Evolutionary conservation across 2,797 vertebrate genomes (phyloP), one percentile per base, ranked within the genome.

Genomic region (Neopelma chrysocephalum): DNA sequence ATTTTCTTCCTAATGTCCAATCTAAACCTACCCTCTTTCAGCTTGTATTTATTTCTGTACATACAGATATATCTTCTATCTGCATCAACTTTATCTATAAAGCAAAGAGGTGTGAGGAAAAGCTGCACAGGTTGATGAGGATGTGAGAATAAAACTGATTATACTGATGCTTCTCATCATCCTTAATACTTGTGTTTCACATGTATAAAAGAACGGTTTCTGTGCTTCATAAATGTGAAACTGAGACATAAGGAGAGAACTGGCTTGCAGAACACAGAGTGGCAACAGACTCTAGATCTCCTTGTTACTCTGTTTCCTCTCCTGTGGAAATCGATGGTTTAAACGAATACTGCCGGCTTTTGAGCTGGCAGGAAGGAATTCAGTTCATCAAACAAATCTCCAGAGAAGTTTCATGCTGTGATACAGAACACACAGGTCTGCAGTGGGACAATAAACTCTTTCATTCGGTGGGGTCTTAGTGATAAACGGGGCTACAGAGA

Each of bases 361-460:
- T 73, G 60, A 82, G 40, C 40, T 73, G 68, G 12, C 42, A 73
- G 78, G 75, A 73, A 85, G 56, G 42, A 75, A 61, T 80, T 85
- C 25, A 62, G n/a, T 58, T 80, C 42, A 66, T 93, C 72, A 89
- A 54, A 71, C 50, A 92, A 85, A 86, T 57, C 72, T 92, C 75
- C 87, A 57, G 32, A 83, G 68, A 93, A 94, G 85, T 70, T 83
- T 80, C 91, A 58, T 36, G 89, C 82, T 89, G 78, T 69, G 72
- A 81, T 65, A 75, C 10, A 47, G 45, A 82, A 92, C 70, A 27
- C 31, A 32, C 38, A 87, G 65, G 42, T 89, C 72, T 92, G 53
- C 68, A 80, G 72, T 81, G 61, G 57, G 84, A 93, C 64, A 92
- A 91, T 84, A 88, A 71, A 76, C 23, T 90, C 75, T 69, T 82